Evolutionary conservation across 2,113 vertebrate species (phyloP).

Genomic region (Eublepharis macularius): DNA sequence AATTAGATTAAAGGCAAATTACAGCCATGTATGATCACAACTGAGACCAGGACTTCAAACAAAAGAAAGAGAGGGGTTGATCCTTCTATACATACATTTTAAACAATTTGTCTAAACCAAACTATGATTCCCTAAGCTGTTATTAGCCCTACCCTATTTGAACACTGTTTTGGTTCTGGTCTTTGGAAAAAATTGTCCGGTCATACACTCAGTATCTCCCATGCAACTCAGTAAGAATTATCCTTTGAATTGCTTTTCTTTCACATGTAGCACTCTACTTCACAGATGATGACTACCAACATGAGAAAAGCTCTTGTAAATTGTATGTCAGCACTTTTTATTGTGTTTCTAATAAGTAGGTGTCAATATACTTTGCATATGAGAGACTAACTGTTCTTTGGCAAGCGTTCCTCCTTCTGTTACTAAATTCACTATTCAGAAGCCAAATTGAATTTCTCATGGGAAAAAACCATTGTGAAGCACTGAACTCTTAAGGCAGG

Average conservation of each 20-base stretch:
- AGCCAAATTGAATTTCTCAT: conserved; percentile 57
- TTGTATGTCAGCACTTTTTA: conserved; percentile 19
- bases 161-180: no score
- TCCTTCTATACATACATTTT: background rate
- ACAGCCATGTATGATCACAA: no score
- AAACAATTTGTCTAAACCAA: background rate
- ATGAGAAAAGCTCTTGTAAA: conserved; percentile 29
- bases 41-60: no score
- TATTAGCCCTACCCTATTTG: no score
- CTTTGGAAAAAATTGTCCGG: background rate
- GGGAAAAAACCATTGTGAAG: conserved; percentile 51
- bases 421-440: conserved; percentile 36
- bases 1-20: no score
- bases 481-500: conserved; percentile 19
- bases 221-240: background rate
- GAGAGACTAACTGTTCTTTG: conserved; percentile 42
- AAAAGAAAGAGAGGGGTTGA: no score
- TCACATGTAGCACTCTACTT: background rate
- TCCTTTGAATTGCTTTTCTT: background rate
- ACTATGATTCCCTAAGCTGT: no score
- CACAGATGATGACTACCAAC: background rate
- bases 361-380: conserved; percentile 33
- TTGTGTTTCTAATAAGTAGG: conserved; percentile 31
- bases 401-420: conserved; percentile 33
- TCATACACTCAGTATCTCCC: background rate